phyloP scores from a whole-genome alignment of 2,113 vertebrate genomes.

The Bubo bubo region DNA sequence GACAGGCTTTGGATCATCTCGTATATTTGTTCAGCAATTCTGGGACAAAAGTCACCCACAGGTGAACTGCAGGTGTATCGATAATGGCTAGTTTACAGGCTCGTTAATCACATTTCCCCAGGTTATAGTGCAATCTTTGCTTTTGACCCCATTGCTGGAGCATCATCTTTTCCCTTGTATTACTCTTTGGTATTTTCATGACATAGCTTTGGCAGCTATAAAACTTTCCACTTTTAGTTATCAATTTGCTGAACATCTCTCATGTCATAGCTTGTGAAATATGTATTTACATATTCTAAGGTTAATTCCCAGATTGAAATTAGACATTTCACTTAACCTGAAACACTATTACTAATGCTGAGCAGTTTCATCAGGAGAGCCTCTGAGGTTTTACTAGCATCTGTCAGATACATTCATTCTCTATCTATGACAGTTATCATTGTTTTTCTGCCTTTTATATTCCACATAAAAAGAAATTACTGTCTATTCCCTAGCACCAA shows the following conservation, averaged over 20 bases:
- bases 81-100: not conserved
- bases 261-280: conserved; percentile 10
- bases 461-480: conserved; percentile 24
- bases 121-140: conserved; percentile 29
- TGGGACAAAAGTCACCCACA: not conserved
- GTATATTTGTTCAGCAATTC: not conserved
- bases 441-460: conserved; percentile 20
- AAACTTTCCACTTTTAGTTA: conserved; percentile 36
- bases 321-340: conserved; percentile 5
- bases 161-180: conserved; percentile 18
- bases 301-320: conserved; percentile 7
- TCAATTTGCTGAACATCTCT: conserved; percentile 39
- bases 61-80: not conserved
- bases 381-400: not conserved
- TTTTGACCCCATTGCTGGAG: conserved; percentile 44
- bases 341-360: conserved; percentile 8
- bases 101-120: not conserved
- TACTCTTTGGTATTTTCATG: conserved; percentile 75
- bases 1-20: not conserved
- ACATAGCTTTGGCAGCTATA: conserved; percentile 73
- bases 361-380: conserved; percentile 8
- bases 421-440: not conserved
- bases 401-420: conserved; percentile 18
- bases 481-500: conserved; percentile 41
- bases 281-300: conserved; percentile 28